Evolutionary conservation across 2,888 invertebrate genomes (phyloP), one percentile per base, ranked within the genome.

Genomic region (Acrocera orbiculus): DNA sequence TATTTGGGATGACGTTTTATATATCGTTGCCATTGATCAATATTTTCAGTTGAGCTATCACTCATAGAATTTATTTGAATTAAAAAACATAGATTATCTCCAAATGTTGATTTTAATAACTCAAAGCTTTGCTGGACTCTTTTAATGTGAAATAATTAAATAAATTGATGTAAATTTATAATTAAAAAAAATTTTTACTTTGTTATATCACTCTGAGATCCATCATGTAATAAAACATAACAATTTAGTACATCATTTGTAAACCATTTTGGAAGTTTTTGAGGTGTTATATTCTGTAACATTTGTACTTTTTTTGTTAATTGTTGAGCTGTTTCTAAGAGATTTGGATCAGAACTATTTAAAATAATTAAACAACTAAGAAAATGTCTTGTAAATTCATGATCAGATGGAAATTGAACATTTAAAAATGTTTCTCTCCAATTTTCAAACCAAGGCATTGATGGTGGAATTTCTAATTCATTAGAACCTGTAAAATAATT

Each of bases 371-470:
- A 70, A 54, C 87, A 87, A 10, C 80, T 80, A 33, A 87, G 54
- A 51, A 81, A 80, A 58, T 89, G 87, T 50, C 83, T 82, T 0
- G 90, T 81, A 52, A 90, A 96, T 62, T 98, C 98, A 65, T 96
- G 95, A 52, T 96, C 95, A 4, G 82, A 79, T 13, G 85, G 83
- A 54, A 80, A 83, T 53, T 86, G 77, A 38, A 87, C 76, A 50
- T 79, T 75, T 27, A 90, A 65, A 58, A 93, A 93, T 17, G 80
- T 80, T 47, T 90, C 87, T 47, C 92, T 70, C 86, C 92, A 96
- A 8, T 79, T 73, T 58, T 93, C 92, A 66, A 85, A 96, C 95
- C 96, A 96, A 10, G 89, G 81, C 34, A 86, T 82, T 8, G 74
- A 67, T 23, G 71, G 63, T 19, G 86, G 85, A 46, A 83, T 65